phyloP scores from a whole-genome alignment of 2,888 invertebrate genomes.

The Elegia similella region DNA sequence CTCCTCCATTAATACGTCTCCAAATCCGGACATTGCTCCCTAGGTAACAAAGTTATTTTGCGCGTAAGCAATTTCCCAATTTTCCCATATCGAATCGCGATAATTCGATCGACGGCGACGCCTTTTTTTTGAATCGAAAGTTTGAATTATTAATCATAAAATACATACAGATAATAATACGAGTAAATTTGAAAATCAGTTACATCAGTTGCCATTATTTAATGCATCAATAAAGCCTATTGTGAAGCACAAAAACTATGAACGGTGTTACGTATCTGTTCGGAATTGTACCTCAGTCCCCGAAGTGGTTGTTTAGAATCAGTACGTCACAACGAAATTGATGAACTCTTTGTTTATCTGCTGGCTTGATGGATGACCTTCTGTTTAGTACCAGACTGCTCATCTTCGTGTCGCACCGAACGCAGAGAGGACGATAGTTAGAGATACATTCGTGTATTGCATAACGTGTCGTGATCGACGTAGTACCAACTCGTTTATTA shows the following conservation, averaged over 20 bases:
- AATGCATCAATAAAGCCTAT: too few relatives aligned
- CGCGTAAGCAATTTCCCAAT: too few relatives aligned
- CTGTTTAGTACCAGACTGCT: background rate
- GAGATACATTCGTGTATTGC: background rate
- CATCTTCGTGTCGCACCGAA: background rate
- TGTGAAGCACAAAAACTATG: background rate
- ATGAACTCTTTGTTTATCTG: background rate
- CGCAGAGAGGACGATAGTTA: background rate
- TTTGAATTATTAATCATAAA: too few relatives aligned
- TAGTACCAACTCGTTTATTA: background rate
- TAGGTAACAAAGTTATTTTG: too few relatives aligned
- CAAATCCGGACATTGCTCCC: too few relatives aligned
- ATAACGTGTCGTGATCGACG: background rate
- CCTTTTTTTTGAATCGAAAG: too few relatives aligned
- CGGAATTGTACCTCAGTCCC: background rate
- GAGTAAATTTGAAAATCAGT: too few relatives aligned
- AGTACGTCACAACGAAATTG: background rate
- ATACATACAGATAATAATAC: too few relatives aligned
- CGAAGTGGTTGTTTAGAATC: background rate
- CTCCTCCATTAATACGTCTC: too few relatives aligned
- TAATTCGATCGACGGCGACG: too few relatives aligned
- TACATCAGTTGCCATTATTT: too few relatives aligned
- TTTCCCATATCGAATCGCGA: too few relatives aligned
- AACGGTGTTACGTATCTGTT: background rate
- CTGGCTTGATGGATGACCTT: slow-evolving; percentile 12